Conservation (phyloP, 2,797 vertebrate species). For the Pangasius mekongensis region DNA sequence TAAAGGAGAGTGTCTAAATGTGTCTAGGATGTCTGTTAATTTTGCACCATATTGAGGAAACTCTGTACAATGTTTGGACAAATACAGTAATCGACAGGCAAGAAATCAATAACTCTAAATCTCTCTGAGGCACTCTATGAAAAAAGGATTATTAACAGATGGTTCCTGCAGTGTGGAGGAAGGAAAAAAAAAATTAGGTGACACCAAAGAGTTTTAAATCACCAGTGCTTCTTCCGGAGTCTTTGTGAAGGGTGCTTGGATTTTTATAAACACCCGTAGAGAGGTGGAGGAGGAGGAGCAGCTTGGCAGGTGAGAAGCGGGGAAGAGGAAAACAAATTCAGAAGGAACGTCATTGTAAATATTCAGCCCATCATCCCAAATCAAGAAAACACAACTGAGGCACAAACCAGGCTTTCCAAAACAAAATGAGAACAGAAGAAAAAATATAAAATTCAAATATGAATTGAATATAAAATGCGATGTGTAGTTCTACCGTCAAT, state of each 20-base stretch:
- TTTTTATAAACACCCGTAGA: conserved; percentile 30
- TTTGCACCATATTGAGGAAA: conserved; percentile 40
- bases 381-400: neutral
- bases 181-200: neutral
- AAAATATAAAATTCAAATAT: neutral
- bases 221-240: conserved; percentile 11
- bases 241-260: conserved; percentile 19
- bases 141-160: conserved; percentile 31
- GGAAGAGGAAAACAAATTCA: conserved; percentile 8
- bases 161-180: conserved; percentile 7
- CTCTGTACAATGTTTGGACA: conserved; percentile 28
- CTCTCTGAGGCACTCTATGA: conserved; percentile 57
- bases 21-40: neutral
- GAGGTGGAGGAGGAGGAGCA: conserved; percentile 27
- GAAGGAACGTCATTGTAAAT: conserved; percentile 33
- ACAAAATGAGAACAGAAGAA: neutral
- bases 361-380: conserved; percentile 22
- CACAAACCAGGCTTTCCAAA: neutral
- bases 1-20: neutral
- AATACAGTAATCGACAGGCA: conserved; percentile 13
- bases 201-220: neutral
- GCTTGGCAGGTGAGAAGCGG: neutral
- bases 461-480: neutral
- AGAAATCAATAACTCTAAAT: conserved; percentile 28
- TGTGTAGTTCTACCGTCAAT: neutral